Evolutionary conservation across 2,888 invertebrate species (phyloP), one percentile per base, ranked within the genome.

Genomic region (Dromius quadrimaculatus): DNA sequence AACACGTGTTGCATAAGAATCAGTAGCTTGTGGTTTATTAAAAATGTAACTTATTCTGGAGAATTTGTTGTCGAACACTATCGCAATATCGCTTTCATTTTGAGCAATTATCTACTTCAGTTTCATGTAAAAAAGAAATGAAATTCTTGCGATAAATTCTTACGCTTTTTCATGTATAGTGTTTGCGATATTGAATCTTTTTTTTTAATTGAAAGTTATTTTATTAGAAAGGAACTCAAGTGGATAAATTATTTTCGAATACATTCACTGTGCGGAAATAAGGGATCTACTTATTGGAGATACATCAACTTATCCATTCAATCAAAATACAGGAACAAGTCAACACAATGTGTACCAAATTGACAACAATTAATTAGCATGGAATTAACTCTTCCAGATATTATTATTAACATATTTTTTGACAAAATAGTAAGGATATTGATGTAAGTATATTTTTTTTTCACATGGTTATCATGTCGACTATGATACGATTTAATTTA

Each of bases 41-140:
- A 36, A 59, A 59, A 36, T 59, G 41, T 62, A 62, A 62, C 41
- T 36, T 9, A 9, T 23, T 22, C 62, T n/a, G n/a, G n/a, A n/a
- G n/a, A n/a, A n/a, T n/a, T n/a, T n/a, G 8, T 3, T 62, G 38
- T 62, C 41, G 38, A 61, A 38, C 38, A 38, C 6, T 43, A 62
- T 15, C 41, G 62, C 41, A 62, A 62, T 65, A 34, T 36, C 20
- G 54, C 65, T 65, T 65, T 65, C 65, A 65, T 65, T 47, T 65
- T 65, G 20, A 65, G 65, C 54, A 65, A 65, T 50, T 54, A 65
- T 65, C 38, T 13, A 65, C 47, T 19, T 22, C 19, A 54, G 13
- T 32, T 65, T 65, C 19, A 23, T 54, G 54, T 38, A 65, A 65
- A 65, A 50, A 65, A 20, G 38, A 13, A 20, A 11, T 62, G 41